Base-by-base conservation (phyloP, 1,140 invertebrate species). In the Glomeris maerens region DNA sequence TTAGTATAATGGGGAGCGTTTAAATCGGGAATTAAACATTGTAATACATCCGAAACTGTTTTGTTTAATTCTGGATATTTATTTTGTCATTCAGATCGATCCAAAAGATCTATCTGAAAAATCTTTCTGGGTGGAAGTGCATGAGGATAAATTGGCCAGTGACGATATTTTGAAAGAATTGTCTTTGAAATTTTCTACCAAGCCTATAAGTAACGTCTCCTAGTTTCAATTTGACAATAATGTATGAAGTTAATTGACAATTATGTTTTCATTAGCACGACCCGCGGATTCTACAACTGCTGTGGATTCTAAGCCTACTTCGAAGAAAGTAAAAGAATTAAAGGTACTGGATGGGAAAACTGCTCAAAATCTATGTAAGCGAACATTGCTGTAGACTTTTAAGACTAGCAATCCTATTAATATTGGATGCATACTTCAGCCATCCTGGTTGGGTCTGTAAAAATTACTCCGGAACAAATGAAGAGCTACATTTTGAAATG, bases 61-160 rank as follows among this genome's bases (percentile, higher is more conserved):
- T 23, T 38, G 17, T 31, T 48, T 49, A 27, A 29, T 27, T 13
- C 14, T 20, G n/a, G 49, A n/a, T 49, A 4, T 53, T 27, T 39
- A 17, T 44, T 47, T 52, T 14, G 56, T 17, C 46, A 10, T 47
- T 31, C 53, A 83, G 79, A 80, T 88, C 55, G 66, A 83, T 29
- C 86, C 89, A 0, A 79, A 85, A 59, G 87, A 86, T 66, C 76
- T 98, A 67, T 83, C 84, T 0, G 85, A 94, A 63, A 90, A 96
- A 61, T 85, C 91, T 0, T 93, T 98, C 62, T 98, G 95, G 95
- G 80, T 90, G 0, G 78, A 81, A 64, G 81, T 87, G 0, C 80
- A 92, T 68, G 93, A 98, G 69, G 89, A 95, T 55, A 80, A 83
- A 54, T 66, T 92, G 20, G 90, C 85, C 1, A 84, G 61, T 57